Percentiles rank a stretch among this genome's conserved stretches.
Evolutionary conservation across 2,113 vertebrate species (phyloP).

Genomic region (Otus sunia): DNA sequence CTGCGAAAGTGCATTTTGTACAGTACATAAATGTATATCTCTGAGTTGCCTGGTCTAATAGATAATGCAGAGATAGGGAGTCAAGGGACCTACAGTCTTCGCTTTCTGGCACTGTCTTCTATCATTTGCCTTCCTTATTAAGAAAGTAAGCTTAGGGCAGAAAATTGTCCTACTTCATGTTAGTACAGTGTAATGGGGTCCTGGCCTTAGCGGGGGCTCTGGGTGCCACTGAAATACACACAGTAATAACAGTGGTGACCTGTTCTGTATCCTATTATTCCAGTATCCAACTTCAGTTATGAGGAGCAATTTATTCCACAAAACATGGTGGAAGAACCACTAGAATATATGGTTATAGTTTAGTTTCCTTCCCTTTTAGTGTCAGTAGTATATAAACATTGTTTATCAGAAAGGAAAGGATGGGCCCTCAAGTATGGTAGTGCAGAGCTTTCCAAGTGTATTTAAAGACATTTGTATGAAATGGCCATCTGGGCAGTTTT

Average conservation of each 20-base stretch:
- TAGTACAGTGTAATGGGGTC: slow-evolving; percentile 2
- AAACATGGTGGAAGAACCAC: background rate
- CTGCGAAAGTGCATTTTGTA: background rate
- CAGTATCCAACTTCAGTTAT: background rate
- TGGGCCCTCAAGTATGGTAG: background rate
- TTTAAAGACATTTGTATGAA: background rate
- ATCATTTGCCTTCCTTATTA: background rate
- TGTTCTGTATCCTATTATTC: background rate
- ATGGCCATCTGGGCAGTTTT: background rate
- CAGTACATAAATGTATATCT: background rate
- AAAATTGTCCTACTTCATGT: background rate
- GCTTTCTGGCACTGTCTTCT: background rate
- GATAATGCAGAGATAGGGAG: background rate
- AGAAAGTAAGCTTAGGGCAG: background rate
- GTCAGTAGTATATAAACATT: background rate
- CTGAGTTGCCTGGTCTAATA: background rate
- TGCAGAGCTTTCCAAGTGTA: background rate
- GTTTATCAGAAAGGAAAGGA: background rate
- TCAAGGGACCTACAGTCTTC: background rate
- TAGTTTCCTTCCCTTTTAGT: background rate
- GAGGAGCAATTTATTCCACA: background rate
- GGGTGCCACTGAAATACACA: background rate
- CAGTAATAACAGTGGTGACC: background rate
- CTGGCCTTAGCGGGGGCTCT: background rate
- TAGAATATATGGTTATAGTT: background rate